Conservation (phyloP, 2,113 vertebrate genomes). For the Ibidorhyncha struthersii region DNA sequence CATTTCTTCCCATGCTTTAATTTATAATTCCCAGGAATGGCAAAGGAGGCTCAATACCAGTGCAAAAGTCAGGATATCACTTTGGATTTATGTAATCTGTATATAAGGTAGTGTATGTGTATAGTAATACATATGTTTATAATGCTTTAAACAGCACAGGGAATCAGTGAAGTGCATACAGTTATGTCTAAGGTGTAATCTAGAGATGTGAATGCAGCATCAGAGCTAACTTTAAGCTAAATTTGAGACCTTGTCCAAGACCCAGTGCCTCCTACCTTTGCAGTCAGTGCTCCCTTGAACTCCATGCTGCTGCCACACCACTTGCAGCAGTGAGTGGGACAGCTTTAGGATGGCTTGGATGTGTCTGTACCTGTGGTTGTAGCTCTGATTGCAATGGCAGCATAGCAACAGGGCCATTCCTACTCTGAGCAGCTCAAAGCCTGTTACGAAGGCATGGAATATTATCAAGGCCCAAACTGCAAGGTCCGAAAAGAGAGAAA, state of each 20-base stretch:
- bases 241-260: neutral
- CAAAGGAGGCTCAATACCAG: neutral
- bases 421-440: neutral
- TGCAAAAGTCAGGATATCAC: neutral
- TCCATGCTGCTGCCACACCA: accelerated
- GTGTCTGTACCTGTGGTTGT: neutral
- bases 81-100: neutral
- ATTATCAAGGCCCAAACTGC: neutral
- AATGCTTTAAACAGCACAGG: neutral
- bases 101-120: neutral
- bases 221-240: neutral
- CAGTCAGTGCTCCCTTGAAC: neutral
- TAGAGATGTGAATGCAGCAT: neutral
- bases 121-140: neutral
- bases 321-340: neutral
- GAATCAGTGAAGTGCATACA: neutral
- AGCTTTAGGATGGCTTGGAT: neutral
- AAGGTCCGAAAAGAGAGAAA: neutral
- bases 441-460: neutral
- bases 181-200: neutral
- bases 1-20: neutral
- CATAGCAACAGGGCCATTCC: neutral
- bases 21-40: neutral
- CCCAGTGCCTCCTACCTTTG: neutral
- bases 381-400: neutral